A percentile compares a stretch with the other conserved stretches of the same genome.
These are phyloP conservation scores for Trichogramma evanescens DNA, from an alignment of 2,888 invertebrate genomes.

Conservation along the genomic window DNA sequence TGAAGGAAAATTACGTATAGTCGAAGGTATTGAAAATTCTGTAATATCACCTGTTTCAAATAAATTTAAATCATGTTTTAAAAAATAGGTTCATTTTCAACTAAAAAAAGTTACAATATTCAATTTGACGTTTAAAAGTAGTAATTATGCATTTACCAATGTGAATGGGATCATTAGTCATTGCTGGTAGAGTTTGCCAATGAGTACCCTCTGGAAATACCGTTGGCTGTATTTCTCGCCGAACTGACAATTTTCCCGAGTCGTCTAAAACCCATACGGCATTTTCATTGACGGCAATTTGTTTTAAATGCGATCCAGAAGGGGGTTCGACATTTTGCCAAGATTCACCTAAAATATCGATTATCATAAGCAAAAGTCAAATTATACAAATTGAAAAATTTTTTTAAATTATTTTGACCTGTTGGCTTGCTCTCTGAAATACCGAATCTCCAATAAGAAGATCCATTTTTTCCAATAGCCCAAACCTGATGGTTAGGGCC, in stretches of 20 bases:
- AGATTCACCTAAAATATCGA: slow-evolving; percentile 50
- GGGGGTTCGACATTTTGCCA: slow-evolving; percentile 79
- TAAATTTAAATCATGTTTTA: slow-evolving; percentile 2
- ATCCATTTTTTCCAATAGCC: slow-evolving; percentile 82
- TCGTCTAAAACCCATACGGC: slow-evolving; percentile 78
- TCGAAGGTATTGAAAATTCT: slow-evolving; percentile 14
- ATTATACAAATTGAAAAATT: neutral
- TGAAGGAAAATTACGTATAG: slow-evolving; percentile 17
- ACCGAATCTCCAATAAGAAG: slow-evolving; percentile 73
- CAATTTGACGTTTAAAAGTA: neutral
- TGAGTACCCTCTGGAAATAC: slow-evolving; percentile 76
- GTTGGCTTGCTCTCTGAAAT: slow-evolving; percentile 62
- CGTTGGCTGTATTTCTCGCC: slow-evolving; percentile 65
- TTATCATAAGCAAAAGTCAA: neutral
- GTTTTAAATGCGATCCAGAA: slow-evolving; percentile 60
- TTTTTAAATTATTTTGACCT: slow-evolving; percentile 38
- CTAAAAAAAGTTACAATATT: too few relatives aligned
- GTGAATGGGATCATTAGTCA: slow-evolving; percentile 55
- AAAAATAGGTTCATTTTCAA: neutral
- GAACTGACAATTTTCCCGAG: slow-evolving; percentile 65
- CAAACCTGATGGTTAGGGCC: slow-evolving; percentile 66
- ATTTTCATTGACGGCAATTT: slow-evolving; percentile 64
- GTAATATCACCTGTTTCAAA: slow-evolving; percentile 14
- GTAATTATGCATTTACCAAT: slow-evolving; percentile 41
- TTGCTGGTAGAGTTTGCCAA: slow-evolving; percentile 66